Conservation (phyloP, 2,797 vertebrate genomes). For the Allobates femoralis region DNA sequence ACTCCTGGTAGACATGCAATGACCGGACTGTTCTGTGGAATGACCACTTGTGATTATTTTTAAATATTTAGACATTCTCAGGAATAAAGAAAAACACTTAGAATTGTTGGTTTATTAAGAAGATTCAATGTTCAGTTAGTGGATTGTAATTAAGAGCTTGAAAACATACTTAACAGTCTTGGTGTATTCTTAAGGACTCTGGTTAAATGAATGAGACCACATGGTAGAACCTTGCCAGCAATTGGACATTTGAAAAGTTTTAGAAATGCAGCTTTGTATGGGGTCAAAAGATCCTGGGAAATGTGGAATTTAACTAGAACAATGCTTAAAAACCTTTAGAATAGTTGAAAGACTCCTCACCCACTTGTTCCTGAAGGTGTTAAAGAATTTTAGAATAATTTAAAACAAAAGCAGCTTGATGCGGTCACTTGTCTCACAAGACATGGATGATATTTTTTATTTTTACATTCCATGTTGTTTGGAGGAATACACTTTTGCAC, state of each 20-base stretch:
- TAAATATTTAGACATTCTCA: constrained; percentile 2
- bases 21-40: not conserved
- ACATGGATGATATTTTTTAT: too few species aligned
- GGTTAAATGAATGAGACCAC: constrained; percentile 25
- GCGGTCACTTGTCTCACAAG: not conserved
- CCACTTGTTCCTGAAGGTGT: constrained; percentile 15
- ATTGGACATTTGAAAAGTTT: constrained; percentile 24
- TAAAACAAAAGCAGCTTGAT: constrained; percentile 16
- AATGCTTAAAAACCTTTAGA: constrained; percentile 32
- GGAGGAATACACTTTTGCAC: not conserved
- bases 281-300: constrained; percentile 61
- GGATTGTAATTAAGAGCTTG: not conserved
- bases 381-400: not conserved
- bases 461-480: not conserved
- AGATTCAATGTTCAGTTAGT: not conserved
- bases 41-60: not conserved
- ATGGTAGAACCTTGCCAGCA: not conserved
- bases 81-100: not conserved
- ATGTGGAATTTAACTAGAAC: constrained; percentile 40
- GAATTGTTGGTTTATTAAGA: constrained; percentile 9
- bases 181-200: not conserved
- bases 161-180: constrained; percentile 13
- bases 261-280: constrained; percentile 28
- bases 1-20: not conserved
- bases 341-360: constrained; percentile 2